Conservation (phyloP, 2,797 vertebrate species). For the Holocentrus rufus region DNA sequence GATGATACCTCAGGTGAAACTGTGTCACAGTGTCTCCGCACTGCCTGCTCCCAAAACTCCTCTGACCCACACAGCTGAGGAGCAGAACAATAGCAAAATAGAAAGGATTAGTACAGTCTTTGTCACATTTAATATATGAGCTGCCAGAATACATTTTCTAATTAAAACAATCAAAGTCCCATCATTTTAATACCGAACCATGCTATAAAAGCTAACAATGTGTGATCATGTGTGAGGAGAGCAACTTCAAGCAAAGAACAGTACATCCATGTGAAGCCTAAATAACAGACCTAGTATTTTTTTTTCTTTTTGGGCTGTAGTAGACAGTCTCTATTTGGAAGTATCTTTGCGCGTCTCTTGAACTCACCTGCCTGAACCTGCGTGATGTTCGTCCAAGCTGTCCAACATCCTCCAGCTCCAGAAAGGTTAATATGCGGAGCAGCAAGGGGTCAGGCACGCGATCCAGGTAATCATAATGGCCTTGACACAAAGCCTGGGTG, state of each 20-base stretch:
- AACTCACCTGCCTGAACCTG: slow-evolving; percentile 81
- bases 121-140: neutral
- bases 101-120: too few relatives aligned
- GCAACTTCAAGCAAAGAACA: neutral
- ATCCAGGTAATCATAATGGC: slow-evolving; percentile 86
- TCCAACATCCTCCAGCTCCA: slow-evolving; percentile 86
- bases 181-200: too few relatives aligned
- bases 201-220: too few relatives aligned
- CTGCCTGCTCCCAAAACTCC: slow-evolving; percentile 83
- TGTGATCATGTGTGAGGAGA: neutral
- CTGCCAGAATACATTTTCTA: neutral
- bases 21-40: slow-evolving; percentile 70
- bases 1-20: slow-evolving; percentile 80
- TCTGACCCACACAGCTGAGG: slow-evolving; percentile 83
- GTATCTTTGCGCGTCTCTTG: neutral
- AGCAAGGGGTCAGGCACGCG: slow-evolving; percentile 84
- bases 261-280: neutral
- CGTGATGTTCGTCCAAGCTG: slow-evolving; percentile 83
- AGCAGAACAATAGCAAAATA: slow-evolving; percentile 1
- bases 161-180: neutral
- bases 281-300: neutral
- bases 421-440: slow-evolving; percentile 82
- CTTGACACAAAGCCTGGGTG: slow-evolving; percentile 82
- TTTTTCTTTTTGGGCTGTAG: neutral
- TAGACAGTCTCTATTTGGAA: neutral